Evolutionary conservation across 2,888 invertebrate genomes (phyloP).

Genomic region (Neoscelio sp.): DNA sequence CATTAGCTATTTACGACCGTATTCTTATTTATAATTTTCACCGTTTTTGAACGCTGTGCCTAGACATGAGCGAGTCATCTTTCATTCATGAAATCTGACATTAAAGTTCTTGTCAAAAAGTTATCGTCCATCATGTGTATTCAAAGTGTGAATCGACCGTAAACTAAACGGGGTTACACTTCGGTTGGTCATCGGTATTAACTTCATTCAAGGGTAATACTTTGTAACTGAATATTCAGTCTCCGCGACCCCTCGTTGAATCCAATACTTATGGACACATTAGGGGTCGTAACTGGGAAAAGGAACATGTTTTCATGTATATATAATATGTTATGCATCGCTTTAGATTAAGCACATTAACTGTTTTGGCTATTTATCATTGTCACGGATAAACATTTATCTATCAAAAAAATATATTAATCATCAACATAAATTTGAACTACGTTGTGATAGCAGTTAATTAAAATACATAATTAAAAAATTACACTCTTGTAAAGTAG

Average conservation of each 20-base stretch:
- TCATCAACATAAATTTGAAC: too few species aligned
- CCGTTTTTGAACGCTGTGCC: conserved; percentile 3
- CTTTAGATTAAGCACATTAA: conserved; percentile 11
- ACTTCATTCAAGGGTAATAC: conserved; percentile 55
- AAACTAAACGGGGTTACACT: conserved; percentile 61
- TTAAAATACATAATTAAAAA: too few species aligned
- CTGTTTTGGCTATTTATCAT: conserved; percentile 28
- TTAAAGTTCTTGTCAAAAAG: conserved; percentile 60
- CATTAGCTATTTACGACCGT: neutral
- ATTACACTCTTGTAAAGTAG: conserved; percentile 5
- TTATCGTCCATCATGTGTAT: conserved; percentile 60
- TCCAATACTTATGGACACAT: conserved; percentile 37
- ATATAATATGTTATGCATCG: conserved; percentile 1
- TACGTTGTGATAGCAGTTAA: too few species aligned
- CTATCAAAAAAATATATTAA: too few species aligned
- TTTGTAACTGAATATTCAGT: conserved; percentile 66
- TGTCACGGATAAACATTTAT: too few species aligned
- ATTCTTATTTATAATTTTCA: neutral
- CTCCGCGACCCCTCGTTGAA: conserved; percentile 28
- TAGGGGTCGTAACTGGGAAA: conserved; percentile 32
- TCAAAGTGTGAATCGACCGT: conserved; percentile 63
- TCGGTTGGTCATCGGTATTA: conserved; percentile 57
- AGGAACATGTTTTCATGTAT: conserved; percentile 9
- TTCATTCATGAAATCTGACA: conserved; percentile 53
- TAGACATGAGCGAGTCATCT: conserved; percentile 33